Evolutionary conservation across 2,113 vertebrate species (phyloP).

Genomic region (Prochilodus magdalenae): DNA sequence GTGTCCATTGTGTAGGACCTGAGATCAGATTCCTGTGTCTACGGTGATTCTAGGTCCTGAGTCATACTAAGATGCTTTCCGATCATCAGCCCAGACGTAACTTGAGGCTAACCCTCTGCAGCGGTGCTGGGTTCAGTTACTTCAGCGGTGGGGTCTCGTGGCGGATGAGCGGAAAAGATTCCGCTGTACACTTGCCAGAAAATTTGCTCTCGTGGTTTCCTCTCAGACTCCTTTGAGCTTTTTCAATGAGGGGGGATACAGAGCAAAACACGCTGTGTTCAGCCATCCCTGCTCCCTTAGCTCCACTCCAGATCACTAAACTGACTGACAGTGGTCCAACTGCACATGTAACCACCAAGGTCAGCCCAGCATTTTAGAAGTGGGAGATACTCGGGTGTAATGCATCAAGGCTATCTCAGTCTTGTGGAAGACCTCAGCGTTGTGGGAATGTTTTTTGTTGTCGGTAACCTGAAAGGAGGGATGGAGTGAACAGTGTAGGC

Average conservation of each 20-base stretch:
- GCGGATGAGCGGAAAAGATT: conserved; percentile 1
- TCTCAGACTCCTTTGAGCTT: conserved; percentile 33
- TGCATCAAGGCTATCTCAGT: neutral
- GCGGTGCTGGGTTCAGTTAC: conserved; percentile 32
- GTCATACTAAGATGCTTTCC: conserved; percentile 14
- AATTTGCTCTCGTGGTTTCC: neutral
- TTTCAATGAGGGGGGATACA: neutral
- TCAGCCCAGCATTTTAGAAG: neutral
- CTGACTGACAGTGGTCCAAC: neutral
- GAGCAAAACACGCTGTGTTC: neutral
- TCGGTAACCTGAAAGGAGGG: neutral
- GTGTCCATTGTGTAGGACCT: neutral
- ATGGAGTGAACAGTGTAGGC: neutral
- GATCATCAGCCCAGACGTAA: neutral
- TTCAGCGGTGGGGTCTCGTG: conserved; percentile 3
- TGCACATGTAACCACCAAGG: conserved; percentile 4
- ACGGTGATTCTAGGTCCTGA: neutral
- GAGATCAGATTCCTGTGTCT: neutral
- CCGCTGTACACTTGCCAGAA: conserved; percentile 33
- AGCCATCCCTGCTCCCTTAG: neutral
- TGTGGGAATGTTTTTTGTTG: neutral
- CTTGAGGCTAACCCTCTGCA: neutral
- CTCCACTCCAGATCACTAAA: conserved; percentile 14
- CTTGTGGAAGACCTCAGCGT: neutral
- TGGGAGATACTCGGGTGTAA: conserved; percentile 13